Percentiles rank a stretch among this genome's conserved stretches.
phyloP scores from a whole-genome alignment of 2,888 invertebrate species.

The Xestia sexstrigata region DNA sequence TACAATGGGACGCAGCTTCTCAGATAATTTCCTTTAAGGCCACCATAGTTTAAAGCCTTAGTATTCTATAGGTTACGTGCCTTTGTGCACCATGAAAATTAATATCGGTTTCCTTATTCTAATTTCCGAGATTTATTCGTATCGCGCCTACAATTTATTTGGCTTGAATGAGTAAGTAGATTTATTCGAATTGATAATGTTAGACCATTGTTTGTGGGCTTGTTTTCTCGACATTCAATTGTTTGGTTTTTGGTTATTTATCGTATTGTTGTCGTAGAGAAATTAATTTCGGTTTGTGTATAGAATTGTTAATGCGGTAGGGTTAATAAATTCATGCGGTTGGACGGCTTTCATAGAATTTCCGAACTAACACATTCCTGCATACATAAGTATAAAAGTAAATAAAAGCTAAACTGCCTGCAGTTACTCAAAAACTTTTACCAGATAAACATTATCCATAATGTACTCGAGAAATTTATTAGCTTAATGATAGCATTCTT shows the following conservation, averaged over 20 bases:
- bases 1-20: constrained; percentile 74
- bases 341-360: constrained; percentile 24
- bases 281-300: constrained; percentile 52
- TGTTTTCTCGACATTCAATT: constrained; percentile 57
- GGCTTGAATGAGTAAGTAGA: constrained; percentile 62
- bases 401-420: constrained; percentile 28
- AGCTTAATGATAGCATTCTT: constrained; percentile 19
- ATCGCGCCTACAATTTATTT: constrained; percentile 67
- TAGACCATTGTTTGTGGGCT: constrained; percentile 57
- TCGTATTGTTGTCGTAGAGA: constrained; percentile 41
- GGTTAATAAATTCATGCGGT: constrained; percentile 28
- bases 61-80: constrained; percentile 71
- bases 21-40: constrained; percentile 78
- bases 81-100: constrained; percentile 81
- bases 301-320: constrained; percentile 38
- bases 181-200: constrained; percentile 65
- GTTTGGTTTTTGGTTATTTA: constrained; percentile 63
- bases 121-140: constrained; percentile 73
- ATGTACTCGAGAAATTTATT: constrained; percentile 33
- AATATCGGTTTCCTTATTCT: constrained; percentile 79
- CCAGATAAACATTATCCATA: constrained; percentile 34
- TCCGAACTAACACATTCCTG: constrained; percentile 38
- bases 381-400: constrained; percentile 28
- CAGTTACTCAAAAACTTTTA: constrained; percentile 55
- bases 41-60: constrained; percentile 77